Conservation (phyloP, 2,113 vertebrate species). For the Astatoreochromis straeleni region DNA sequence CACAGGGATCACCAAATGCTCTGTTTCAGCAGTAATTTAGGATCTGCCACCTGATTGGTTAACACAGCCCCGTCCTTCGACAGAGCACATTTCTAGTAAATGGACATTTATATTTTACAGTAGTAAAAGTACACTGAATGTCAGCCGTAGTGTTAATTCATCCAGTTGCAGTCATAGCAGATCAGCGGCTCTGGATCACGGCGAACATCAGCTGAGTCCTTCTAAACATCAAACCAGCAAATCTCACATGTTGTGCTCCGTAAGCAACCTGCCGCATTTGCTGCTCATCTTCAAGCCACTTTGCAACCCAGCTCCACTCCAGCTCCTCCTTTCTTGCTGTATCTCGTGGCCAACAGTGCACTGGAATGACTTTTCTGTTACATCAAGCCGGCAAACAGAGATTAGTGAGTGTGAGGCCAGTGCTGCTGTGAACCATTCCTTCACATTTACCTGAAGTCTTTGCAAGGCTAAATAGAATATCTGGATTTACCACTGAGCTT, state of each 20-base stretch:
- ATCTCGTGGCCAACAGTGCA: accelerated
- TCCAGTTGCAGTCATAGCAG: accelerated
- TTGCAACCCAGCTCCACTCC: background rate
- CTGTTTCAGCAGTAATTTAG: background rate
- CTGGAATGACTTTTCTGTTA: accelerated
- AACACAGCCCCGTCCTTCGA: background rate
- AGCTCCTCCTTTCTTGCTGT: background rate
- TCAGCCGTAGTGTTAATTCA: too few relatives aligned
- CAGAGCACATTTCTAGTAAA: background rate
- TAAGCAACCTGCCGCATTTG: background rate
- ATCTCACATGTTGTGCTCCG: background rate
- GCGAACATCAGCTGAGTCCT: background rate
- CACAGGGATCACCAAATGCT: background rate
- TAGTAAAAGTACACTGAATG: background rate
- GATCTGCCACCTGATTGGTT: background rate
- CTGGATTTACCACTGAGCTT: background rate
- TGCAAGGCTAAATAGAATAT: background rate
- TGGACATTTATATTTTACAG: background rate
- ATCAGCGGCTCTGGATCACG: background rate
- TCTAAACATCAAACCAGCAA: background rate
- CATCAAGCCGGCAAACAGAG: background rate
- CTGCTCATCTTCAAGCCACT: background rate
- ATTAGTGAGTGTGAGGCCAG: background rate
- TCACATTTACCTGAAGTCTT: background rate
- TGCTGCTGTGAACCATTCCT: background rate